Evolutionary conservation across 2,113 vertebrate species (phyloP).

Genomic region (Kryptolebias marmoratus): DNA sequence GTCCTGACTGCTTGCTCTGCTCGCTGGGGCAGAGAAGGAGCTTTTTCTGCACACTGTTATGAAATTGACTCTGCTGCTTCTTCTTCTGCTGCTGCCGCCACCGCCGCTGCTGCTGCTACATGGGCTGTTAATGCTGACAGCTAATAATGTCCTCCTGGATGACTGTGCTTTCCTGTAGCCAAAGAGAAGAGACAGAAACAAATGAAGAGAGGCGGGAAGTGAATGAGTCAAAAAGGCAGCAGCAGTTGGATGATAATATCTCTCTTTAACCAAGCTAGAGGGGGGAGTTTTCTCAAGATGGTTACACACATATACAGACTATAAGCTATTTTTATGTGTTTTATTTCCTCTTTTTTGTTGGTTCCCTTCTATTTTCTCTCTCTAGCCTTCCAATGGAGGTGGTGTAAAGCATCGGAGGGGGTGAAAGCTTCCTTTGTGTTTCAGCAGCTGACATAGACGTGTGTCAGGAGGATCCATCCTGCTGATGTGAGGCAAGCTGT

Average conservation of each 20-base stretch:
- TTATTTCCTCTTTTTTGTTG: conserved; percentile 56
- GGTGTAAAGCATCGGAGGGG: conserved; percentile 52
- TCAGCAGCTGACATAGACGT: conserved; percentile 73
- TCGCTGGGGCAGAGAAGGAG: conserved; percentile 50
- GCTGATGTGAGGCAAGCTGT: conserved; percentile 75
- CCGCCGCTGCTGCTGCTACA: conserved; percentile 31
- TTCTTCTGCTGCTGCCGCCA: conserved; percentile 26
- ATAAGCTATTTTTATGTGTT: conserved; percentile 47
- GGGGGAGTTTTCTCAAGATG: conserved; percentile 53
- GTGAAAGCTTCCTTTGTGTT: conserved; percentile 64
- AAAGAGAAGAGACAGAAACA: conserved; percentile 55
- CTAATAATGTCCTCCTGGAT: conserved; percentile 74
- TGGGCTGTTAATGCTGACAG: conserved; percentile 66
- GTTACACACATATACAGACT: conserved; percentile 24
- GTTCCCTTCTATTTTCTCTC: conserved; percentile 53
- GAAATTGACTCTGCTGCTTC: conserved; percentile 42
- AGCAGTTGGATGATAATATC: conserved; percentile 38
- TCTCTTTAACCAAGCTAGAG: conserved; percentile 23
- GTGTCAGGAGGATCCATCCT: conserved; percentile 77
- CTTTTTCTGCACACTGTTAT: conserved; percentile 65
- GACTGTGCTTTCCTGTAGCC: conserved; percentile 60
- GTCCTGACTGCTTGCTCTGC: conserved; percentile 62
- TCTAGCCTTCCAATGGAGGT: conserved; percentile 56
- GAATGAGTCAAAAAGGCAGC: conserved; percentile 37
- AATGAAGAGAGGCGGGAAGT: conserved; percentile 62